Conservation (phyloP, 2,113 vertebrate species). For the Camelus dromedarius region DNA sequence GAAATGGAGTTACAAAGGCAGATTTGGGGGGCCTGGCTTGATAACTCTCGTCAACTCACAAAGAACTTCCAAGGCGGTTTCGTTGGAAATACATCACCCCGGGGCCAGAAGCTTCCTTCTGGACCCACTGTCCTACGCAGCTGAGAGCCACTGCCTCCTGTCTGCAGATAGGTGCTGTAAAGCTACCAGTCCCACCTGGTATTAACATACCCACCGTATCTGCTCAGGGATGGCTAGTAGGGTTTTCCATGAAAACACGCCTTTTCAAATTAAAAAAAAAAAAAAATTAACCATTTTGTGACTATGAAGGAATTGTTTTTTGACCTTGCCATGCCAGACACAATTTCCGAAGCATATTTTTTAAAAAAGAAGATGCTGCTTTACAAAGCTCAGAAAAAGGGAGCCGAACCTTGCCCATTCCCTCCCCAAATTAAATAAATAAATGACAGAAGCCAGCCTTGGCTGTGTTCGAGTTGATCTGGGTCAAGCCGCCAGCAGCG, state of each 20-base stretch:
- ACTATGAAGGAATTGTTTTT: neutral
- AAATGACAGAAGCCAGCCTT: constrained; percentile 76
- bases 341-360: neutral
- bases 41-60: constrained; percentile 67
- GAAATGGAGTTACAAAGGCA: neutral
- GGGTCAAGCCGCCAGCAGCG: constrained; percentile 79
- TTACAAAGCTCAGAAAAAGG: neutral
- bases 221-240: constrained; percentile 74
- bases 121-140: constrained; percentile 44
- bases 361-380: neutral
- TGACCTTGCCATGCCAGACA: neutral
- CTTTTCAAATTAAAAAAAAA: constrained; percentile 29
- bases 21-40: constrained; percentile 44
- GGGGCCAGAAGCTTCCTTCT: constrained; percentile 71
- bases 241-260: constrained; percentile 78
- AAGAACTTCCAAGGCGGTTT: constrained; percentile 70
- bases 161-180: constrained; percentile 75
- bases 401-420: neutral
- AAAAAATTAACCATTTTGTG: constrained; percentile 54
- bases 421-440: constrained; percentile 7
- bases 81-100: neutral
- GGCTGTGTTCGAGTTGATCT: constrained; percentile 85
- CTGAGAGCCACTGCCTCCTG: constrained; percentile 80
- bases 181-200: constrained; percentile 73
- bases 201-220: constrained; percentile 75